Evolutionary conservation across 1,140 invertebrate genomes (phyloP).

Genomic region (Pachyrhynchus sulphureomaculatus): DNA sequence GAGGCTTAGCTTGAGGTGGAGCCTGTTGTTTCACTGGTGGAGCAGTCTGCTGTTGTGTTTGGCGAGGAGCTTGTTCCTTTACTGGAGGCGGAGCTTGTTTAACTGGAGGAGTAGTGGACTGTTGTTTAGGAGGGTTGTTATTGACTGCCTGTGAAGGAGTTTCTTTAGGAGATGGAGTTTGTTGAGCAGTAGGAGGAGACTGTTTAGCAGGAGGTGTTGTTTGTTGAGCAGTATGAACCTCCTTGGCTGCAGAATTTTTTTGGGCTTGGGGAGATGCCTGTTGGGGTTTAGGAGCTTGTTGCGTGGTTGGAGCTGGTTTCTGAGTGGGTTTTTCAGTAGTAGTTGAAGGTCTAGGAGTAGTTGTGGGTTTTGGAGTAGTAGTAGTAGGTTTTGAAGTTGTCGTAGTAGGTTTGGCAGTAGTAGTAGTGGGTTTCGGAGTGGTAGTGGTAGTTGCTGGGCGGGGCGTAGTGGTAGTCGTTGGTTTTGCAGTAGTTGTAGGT

Average conservation of each 20-base stretch:
- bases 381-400: slow-evolving; percentile 22
- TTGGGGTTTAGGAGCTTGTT: neutral
- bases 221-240: slow-evolving; percentile 16
- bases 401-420: slow-evolving; percentile 28
- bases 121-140: slow-evolving; percentile 26
- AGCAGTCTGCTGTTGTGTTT: neutral
- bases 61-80: slow-evolving; percentile 4
- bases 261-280: neutral
- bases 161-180: slow-evolving; percentile 11
- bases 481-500: slow-evolving; percentile 36
- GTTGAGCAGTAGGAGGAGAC: slow-evolving; percentile 7
- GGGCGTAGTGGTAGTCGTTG: slow-evolving; percentile 22
- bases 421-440: slow-evolving; percentile 36
- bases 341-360: slow-evolving; percentile 37
- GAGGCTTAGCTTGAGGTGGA: neutral
- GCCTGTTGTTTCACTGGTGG: slow-evolving; percentile 12
- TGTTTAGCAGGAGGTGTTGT: slow-evolving; percentile 5
- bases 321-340: slow-evolving; percentile 24
- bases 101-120: slow-evolving; percentile 5
- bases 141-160: slow-evolving; percentile 3
- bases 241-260: slow-evolving; percentile 23
- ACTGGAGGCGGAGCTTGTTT: slow-evolving; percentile 9
- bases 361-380: slow-evolving; percentile 28
- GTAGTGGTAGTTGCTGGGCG: slow-evolving; percentile 11
- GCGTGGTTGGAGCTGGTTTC: slow-evolving; percentile 27